Percentiles rank a stretch among this genome's conserved stretches.
These are phyloP conservation scores for Lithophane leautieri DNA, from an alignment of 2,888 invertebrate species.

Conservation along the genomic window DNA sequence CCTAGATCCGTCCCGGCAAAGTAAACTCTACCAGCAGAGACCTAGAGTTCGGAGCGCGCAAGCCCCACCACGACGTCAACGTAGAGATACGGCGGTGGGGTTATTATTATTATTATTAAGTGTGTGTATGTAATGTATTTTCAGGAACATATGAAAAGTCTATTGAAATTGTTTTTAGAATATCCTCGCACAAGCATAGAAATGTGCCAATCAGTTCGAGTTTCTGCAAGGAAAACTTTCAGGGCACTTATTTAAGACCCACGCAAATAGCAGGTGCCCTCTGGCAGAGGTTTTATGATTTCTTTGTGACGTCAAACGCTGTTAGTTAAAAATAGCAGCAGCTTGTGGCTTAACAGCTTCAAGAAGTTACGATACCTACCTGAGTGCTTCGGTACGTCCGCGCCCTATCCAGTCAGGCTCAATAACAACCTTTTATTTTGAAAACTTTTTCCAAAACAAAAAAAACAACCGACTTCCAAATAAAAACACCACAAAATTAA, in stretches of 20 bases:
- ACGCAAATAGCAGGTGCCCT: conserved; percentile 10
- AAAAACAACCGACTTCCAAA: too few relatives aligned
- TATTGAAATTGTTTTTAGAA: background rate
- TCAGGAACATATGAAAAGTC: conserved; percentile 6
- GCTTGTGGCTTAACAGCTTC: conserved; percentile 1
- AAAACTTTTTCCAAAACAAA: too few relatives aligned
- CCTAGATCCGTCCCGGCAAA: too few relatives aligned
- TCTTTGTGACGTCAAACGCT: conserved; percentile 18
- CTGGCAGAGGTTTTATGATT: conserved; percentile 14
- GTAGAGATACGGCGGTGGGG: too few relatives aligned
- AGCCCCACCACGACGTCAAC: too few relatives aligned
- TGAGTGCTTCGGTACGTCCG: too few relatives aligned
- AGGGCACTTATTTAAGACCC: background rate
- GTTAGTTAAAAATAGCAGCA: conserved; percentile 2
- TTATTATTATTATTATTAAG: too few relatives aligned
- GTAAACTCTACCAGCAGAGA: too few relatives aligned
- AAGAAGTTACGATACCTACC: conserved; percentile 1
- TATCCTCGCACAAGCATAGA: background rate
- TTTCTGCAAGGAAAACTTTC: conserved; percentile 8
- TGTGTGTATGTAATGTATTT: background rate
- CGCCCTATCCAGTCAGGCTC: background rate
- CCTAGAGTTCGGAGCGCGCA: too few relatives aligned
- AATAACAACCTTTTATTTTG: background rate
- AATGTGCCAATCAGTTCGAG: background rate
- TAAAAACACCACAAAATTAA: too few relatives aligned